Base-by-base conservation (phyloP, 2,888 invertebrate species). In the Ormyrus rosae region DNA sequence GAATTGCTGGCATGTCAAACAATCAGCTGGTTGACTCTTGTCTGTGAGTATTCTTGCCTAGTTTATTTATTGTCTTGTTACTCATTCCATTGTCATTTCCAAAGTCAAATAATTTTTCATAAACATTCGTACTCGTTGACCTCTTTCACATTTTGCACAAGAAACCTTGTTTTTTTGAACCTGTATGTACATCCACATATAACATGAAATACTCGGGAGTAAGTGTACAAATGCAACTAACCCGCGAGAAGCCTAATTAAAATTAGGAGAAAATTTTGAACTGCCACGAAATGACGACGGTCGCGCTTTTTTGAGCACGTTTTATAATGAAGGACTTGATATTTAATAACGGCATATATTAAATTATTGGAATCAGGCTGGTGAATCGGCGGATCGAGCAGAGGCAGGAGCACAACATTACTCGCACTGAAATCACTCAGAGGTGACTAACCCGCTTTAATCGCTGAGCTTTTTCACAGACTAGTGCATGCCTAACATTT, bases 361-460 rank as follows among this genome's bases (percentile, higher is more conserved):
- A 73, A 84, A 84, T 88, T 86, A 85, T 86, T 85, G 80, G 85
- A 86, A 86, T 86, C 91, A 94, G 94, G 92, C 92, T 94, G 92
- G 93, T 94, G 92, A 94, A 93, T 91, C 93, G 94, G 89, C 92
- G 94, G 90, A 93, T 94, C 91, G 93, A 93, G 91, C 93, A 93
- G 91, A 92, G 93, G 88, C 93, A 93, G 91, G 93, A 94, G 91
- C 94, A 93, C 92, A 93, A 93, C 91, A 92, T 94, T 90, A 94
- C 94, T 86, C 93, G 93, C 90, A 94, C 93, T 89, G 93, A 94
- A 92, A 93, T 93, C 88, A 93, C 93, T 86, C 93, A 94, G 92
- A 94, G 93, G 93, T 93, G 90, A 91, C 87, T 89, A 88, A 88
- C 85, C 84, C 72, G 76, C 72, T 53, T 70, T 70, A 8, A 58